Evolutionary conservation across 2,113 vertebrate species (phyloP), one percentile per base, ranked within the genome.

Genomic region (Elachura formosa): DNA sequence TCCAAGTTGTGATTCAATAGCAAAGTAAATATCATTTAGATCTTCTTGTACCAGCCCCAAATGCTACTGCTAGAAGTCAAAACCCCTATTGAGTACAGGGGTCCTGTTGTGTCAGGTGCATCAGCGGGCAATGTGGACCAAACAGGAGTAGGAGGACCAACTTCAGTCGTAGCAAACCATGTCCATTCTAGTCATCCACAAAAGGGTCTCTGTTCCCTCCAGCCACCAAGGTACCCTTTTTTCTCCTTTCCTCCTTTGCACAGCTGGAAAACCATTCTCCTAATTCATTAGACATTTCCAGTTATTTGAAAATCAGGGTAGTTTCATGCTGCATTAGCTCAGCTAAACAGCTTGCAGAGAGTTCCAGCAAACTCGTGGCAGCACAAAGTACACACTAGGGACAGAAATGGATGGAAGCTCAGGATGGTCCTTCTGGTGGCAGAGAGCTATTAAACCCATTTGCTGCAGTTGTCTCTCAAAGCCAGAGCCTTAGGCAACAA

Each of bases 241-340:
- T 55, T n/a, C n/a, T n/a, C n/a, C n/a, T n/a, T n/a, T n/a, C n/a
- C 43, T 54, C 22, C 43, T 41, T 73, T 56, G 13, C 5, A 55
- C 64, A 84, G n/a, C 48, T 82, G 49, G 77, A 81, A 91, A 84
- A 1, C 43, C 75, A n/a, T 55, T 75, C 20, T 82, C 49, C 12
- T 29, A 72, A 69, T 34, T 52, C 31, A 46, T 24, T 20, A 71
- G 48, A 31, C 36, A 43, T 36, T 76, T 83, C 31, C 21, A 49
- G 41, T 56, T 28, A 31, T 24, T 90, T 92, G 66, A 76, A 18
- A 49, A 79, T n/a, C 54, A 21, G 58, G 41, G 63, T 73, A 77
- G 93, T 94, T 94, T 88, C 61, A 84, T 33, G 79, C 91, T 92
- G 28, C 75, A 73, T 92, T 88, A 90, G 41, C 58, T 90, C 58